A percentile compares a stretch with the other conserved stretches of the same genome.
Conservation (phyloP, 2,113 vertebrate genomes). For the Noturus placidus region DNA sequence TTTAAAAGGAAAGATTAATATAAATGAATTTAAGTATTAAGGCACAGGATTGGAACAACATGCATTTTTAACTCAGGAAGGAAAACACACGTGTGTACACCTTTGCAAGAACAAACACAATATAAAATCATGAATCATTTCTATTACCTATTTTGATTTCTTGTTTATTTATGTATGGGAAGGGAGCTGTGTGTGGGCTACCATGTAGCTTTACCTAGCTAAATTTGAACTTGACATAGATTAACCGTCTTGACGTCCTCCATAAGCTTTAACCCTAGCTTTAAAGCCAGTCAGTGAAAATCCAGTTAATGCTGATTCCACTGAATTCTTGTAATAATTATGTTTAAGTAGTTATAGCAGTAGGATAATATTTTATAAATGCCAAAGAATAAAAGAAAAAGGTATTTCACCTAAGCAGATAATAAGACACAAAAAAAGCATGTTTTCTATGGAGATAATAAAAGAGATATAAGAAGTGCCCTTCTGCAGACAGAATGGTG, state of each 20-base stretch:
- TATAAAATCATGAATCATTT: not conserved
- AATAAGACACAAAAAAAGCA: slow-evolving; percentile 52
- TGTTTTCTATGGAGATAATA: slow-evolving; percentile 21
- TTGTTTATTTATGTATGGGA: not conserved
- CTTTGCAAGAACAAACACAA: not conserved
- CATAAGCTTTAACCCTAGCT: not conserved
- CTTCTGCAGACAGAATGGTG: slow-evolving; percentile 52
- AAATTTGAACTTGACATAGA: not conserved
- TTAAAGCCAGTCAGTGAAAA: not conserved
- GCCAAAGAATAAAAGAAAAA: not conserved
- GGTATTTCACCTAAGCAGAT: not conserved
- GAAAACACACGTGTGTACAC: not conserved
- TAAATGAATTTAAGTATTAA: not conserved
- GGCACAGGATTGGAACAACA: not conserved
- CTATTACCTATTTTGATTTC: not conserved
- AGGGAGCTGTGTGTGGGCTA: not conserved
- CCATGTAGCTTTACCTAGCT: not conserved
- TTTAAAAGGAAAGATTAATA: not conserved
- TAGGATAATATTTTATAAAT: not conserved
- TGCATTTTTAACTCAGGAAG: not conserved
- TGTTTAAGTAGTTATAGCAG: not conserved
- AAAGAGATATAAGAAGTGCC: slow-evolving; percentile 25
- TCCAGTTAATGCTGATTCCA: not conserved
- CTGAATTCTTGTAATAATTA: not conserved
- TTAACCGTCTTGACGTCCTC: not conserved